These are phyloP conservation scores for Xerus rutilus DNA, from an alignment of 2,797 vertebrate genomes.

Conservation along the genomic window DNA sequence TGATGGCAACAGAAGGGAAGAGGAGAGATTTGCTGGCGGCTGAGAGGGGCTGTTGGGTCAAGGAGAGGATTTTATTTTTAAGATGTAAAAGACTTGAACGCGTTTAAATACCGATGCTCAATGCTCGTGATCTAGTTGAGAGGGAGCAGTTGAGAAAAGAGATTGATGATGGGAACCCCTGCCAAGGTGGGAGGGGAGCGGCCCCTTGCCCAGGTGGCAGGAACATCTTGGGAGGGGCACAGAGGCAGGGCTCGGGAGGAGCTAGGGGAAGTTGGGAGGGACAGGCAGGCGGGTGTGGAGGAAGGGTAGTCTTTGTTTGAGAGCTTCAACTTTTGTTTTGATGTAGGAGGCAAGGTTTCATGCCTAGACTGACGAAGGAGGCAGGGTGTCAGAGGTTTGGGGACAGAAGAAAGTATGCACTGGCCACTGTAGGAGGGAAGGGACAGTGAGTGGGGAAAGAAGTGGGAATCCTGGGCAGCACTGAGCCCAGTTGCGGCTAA, in stretches of 20 bases:
- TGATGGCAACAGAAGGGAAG: not conserved
- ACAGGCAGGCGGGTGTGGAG: not conserved
- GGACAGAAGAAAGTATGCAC: not conserved
- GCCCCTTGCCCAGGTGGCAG: not conserved
- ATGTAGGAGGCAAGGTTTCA: not conserved
- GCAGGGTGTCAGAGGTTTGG: not conserved
- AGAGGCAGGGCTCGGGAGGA: not conserved
- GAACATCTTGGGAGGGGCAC: not conserved
- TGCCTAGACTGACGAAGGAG: not conserved
- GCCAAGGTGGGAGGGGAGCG: not conserved
- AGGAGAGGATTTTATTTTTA: constrained; percentile 63
- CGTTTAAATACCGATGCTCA: not conserved
- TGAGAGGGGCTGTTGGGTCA: not conserved
- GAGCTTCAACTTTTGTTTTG: not conserved
- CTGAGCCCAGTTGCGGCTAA: not conserved
- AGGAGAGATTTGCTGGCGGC: not conserved
- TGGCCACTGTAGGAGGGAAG: not conserved
- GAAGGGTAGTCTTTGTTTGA: not conserved
- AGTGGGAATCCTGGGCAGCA: not conserved
- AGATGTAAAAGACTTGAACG: constrained; percentile 3
- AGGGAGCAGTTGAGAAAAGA: constrained; percentile 1
- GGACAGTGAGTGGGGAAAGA: not conserved
- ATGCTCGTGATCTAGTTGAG: not conserved
- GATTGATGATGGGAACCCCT: not conserved
- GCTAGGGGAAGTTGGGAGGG: too few relatives aligned